Percentiles rank a stretch among this genome's conserved stretches.
Evolutionary conservation across 2,888 invertebrate genomes (phyloP).

Genomic region (Pseudococcus viburni): DNA sequence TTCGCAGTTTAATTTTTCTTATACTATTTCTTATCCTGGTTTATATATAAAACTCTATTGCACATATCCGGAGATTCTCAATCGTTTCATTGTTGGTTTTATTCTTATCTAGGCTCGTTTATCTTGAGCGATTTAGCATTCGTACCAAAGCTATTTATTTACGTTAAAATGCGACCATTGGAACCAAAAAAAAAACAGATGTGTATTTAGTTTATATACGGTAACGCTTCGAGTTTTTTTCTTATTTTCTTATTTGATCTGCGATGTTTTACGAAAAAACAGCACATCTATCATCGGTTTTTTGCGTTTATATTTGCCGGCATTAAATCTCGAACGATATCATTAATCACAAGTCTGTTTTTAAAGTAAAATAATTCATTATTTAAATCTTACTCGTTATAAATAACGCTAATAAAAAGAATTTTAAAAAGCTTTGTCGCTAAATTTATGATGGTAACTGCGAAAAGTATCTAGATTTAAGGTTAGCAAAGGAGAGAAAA

Average conservation of each 20-base stretch:
- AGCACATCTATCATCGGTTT: conserved; percentile 52
- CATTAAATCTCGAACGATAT: conserved; percentile 54
- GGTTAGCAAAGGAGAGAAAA: background rate
- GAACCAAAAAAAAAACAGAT: conserved; percentile 17
- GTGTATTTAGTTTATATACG: conserved; percentile 31
- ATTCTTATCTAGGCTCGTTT: conserved; percentile 35
- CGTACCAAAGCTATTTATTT: conserved; percentile 43
- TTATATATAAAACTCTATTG: background rate
- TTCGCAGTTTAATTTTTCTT: conserved; percentile 54
- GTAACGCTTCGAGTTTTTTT: conserved; percentile 41
- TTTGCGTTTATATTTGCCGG: conserved; percentile 44
- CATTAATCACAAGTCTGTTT: conserved; percentile 49
- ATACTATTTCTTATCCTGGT: conserved; percentile 21
- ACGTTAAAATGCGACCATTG: conserved; percentile 49
- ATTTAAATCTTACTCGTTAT: conserved; percentile 54
- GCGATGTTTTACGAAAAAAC: conserved; percentile 37
- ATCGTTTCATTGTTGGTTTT: conserved; percentile 46
- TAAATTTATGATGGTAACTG: conserved; percentile 55
- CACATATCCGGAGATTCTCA: background rate
- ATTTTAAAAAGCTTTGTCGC: conserved; percentile 57
- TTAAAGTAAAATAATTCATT: conserved; percentile 56
- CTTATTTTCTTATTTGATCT: conserved; percentile 22
- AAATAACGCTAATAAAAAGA: conserved; percentile 57
- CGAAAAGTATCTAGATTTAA: conserved; percentile 57
- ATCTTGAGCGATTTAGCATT: conserved; percentile 45